Percentiles rank a stretch among this genome's conserved stretches.
Conservation (phyloP, 1,140 invertebrate species). For the Drosophila bipectinata region DNA sequence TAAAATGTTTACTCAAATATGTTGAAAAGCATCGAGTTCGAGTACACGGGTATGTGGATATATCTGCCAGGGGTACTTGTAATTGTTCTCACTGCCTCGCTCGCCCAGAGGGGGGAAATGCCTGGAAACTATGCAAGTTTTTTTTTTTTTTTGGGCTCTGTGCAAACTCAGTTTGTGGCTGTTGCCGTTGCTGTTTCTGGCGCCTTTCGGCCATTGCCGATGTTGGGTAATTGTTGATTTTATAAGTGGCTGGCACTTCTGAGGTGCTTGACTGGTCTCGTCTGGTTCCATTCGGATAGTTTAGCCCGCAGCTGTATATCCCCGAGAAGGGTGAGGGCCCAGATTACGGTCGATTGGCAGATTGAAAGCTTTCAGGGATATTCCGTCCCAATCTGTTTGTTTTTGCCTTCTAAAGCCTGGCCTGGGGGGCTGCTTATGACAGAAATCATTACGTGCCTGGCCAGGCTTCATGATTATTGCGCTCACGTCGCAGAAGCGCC, state of each 20-base stretch:
- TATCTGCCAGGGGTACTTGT: slow-evolving; percentile 47
- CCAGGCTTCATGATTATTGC: slow-evolving; percentile 27
- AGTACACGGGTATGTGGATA: slow-evolving; percentile 13
- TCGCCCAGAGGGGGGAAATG: slow-evolving; percentile 5
- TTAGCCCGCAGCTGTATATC: slow-evolving; percentile 34
- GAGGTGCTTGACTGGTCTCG: slow-evolving; percentile 39
- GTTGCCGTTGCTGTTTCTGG: background rate
- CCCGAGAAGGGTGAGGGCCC: slow-evolving; percentile 11
- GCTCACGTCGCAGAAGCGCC: slow-evolving; percentile 19
- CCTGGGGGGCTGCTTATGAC: slow-evolving; percentile 26
- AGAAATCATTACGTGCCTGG: slow-evolving; percentile 25
- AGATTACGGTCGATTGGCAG: slow-evolving; percentile 1
- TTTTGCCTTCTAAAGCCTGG: background rate
- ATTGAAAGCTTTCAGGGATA: background rate
- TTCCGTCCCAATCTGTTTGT: background rate
- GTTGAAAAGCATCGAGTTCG: slow-evolving; percentile 49
- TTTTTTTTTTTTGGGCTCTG: slow-evolving; percentile 26
- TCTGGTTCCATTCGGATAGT: slow-evolving; percentile 28
- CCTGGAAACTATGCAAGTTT: slow-evolving; percentile 6
- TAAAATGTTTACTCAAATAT: slow-evolving; percentile 78
- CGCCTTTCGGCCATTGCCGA: slow-evolving; percentile 15
- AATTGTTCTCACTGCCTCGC: slow-evolving; percentile 52
- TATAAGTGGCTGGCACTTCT: slow-evolving; percentile 55
- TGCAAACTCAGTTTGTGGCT: slow-evolving; percentile 52
- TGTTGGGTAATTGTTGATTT: slow-evolving; percentile 71